Conservation (phyloP, 2,888 invertebrate genomes). For the Azorinus chamasolen region DNA sequence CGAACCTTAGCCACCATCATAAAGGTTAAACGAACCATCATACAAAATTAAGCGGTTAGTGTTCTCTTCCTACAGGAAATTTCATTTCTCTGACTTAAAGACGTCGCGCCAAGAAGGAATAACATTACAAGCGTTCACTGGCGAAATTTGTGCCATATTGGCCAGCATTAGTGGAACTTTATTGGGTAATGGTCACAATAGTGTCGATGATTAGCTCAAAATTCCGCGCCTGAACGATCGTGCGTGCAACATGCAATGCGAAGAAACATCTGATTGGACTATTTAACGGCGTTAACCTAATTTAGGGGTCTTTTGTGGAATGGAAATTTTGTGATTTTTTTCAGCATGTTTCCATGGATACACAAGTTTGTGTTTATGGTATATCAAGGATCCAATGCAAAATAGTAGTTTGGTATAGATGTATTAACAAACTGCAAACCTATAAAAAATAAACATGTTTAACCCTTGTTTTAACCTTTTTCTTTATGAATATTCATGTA, state of each 20-base stretch:
- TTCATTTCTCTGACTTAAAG: no score
- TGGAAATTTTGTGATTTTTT: constrained; percentile 4
- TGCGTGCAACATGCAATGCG: constrained; percentile 32
- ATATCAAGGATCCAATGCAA: no score
- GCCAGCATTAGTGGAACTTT: constrained; percentile 31
- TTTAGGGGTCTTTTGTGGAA: background rate
- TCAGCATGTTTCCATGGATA: no score
- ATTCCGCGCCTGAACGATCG: background rate
- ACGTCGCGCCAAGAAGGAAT: no score
- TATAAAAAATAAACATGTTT: no score
- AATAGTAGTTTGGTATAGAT: no score
- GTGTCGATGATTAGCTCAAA: constrained; percentile 18
- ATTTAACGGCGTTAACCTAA: constrained; percentile 2
- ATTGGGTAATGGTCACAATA: constrained; percentile 29
- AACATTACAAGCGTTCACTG: background rate
- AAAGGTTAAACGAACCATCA: no score
- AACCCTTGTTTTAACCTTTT: no score
- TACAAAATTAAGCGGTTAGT: constrained; percentile 30
- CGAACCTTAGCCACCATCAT: no score
- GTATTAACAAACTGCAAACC: no score
- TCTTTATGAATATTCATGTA: no score
- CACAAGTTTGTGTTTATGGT: no score
- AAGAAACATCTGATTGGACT: background rate
- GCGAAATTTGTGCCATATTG: constrained; percentile 35
- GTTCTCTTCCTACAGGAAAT: constrained; percentile 20